Evolutionary conservation across 2,888 invertebrate species (phyloP).

Genomic region (Eremobia ochroleuca): DNA sequence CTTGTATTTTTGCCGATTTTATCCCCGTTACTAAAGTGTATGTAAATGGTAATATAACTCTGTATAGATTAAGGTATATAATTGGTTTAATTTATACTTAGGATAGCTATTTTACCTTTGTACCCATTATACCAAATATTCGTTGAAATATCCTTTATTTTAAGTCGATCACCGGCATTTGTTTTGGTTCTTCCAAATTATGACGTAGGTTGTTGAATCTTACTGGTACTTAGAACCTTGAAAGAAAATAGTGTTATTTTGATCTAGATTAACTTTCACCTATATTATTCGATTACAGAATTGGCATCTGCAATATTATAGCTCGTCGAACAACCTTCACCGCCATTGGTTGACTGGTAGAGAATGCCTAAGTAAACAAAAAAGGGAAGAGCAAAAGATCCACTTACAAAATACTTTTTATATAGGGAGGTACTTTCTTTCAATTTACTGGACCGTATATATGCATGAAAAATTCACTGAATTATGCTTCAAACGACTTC

Average conservation of each 20-base stretch:
- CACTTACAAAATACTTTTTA: neutral
- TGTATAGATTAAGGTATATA: conserved; percentile 57
- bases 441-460: neutral
- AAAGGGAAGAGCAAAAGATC: neutral
- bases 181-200: conserved; percentile 68
- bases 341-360: too few species aligned
- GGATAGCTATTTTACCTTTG: conserved; percentile 59
- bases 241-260: neutral
- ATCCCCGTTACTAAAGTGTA: conserved; percentile 41
- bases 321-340: neutral
- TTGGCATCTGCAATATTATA: neutral
- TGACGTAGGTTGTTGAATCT: conserved; percentile 20
- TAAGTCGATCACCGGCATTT: conserved; percentile 67
- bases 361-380: neutral
- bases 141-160: conserved; percentile 69
- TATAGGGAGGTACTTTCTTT: neutral
- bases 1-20: conserved; percentile 26
- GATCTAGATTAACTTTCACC: neutral
- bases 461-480: neutral
- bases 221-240: neutral
- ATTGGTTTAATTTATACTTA: conserved; percentile 67
- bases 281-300: neutral
- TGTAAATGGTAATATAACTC: conserved; percentile 57
- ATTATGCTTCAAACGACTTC: conserved; percentile 16
- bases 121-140: conserved; percentile 74